Evolutionary conservation across 2,797 vertebrate genomes (phyloP).

Genomic region (Poliocrania exsul): DNA sequence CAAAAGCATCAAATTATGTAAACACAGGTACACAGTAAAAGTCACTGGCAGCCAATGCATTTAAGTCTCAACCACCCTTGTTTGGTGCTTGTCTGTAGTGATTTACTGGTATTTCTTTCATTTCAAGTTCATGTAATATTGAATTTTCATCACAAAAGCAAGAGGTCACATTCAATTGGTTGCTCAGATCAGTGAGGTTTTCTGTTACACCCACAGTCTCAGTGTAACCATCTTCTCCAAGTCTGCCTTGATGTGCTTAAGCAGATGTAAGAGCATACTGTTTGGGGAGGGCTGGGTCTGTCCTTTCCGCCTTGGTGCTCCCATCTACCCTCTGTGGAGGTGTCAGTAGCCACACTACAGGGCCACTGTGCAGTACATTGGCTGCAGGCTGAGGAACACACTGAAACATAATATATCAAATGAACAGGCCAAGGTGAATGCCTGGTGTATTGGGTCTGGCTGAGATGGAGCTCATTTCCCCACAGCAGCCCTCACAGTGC

Average conservation of each 20-base stretch:
- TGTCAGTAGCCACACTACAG: not conserved
- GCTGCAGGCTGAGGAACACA: not conserved
- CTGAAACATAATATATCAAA: not conserved
- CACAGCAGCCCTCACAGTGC: not conserved
- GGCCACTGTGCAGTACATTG: accelerated
- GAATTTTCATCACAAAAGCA: not conserved
- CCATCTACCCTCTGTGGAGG: not conserved
- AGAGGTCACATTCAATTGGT: not conserved
- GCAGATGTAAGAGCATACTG: not conserved
- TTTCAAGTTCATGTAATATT: not conserved
- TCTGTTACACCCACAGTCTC: not conserved
- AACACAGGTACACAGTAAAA: not conserved
- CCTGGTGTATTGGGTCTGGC: not conserved
- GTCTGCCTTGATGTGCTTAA: not conserved
- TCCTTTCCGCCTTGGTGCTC: not conserved
- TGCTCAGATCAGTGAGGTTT: not conserved
- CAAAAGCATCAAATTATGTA: not conserved
- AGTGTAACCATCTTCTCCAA: not conserved
- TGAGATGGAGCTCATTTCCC: not conserved
- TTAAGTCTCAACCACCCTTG: not conserved
- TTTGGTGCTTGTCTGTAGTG: not conserved
- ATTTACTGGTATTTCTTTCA: not conserved
- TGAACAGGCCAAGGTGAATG: not conserved
- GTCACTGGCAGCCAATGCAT: not conserved
- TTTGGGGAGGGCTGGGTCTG: not conserved